Base-by-base conservation (phyloP, 2,797 vertebrate species). In the Tachyglossus aculeatus region DNA sequence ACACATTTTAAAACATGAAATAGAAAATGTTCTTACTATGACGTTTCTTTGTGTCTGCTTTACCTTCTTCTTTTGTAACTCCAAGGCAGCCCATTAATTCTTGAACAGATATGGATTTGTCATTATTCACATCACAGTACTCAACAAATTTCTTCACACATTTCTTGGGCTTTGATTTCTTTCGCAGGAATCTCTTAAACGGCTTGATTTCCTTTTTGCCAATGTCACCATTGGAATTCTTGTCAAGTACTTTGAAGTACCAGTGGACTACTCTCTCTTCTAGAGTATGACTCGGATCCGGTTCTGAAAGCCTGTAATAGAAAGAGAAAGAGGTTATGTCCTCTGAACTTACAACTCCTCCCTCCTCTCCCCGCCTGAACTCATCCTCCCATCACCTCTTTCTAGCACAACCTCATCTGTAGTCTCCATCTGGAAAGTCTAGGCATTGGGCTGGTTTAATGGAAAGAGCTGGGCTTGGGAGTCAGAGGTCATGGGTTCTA, bases 151-250 rank as follows among this genome's bases (percentile, higher is more conserved):
- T 97, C 91, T 97, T 98, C 80, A 98, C 96, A 13, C 97, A 99
- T 77, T 99, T 99, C 81, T 98, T 99, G 7, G 97, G 97, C 82
- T 98, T 86, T 68, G 97, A 96, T 60, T 98, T 99, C 83, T 98
- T 99, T 72, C 97, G 94, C 40, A 99, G 91, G 77, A 99, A 94
- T 43, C 96, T 94, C 84, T 97, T 98, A 88, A 99, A 98, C 5
- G 97, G 96, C 52, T 99, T 99, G 80, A 99, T 96, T 88, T 99
- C 97, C 80, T 98, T 98, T 84, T 98, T 99, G 67, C 97, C 96
- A 0, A 99, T 97, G 86, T 98, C 96, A 0, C 97, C 96, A 1
- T 94, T 99, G 68, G 93, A 88, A 73, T 99, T 98, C 87, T 96
- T 98, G 83, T 99, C 97, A 16, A 99, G 93, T 55, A 97, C 94